These are phyloP conservation scores for Allophyes oxyacanthae DNA, from an alignment of 2,888 invertebrate species.

Conservation along the genomic window DNA sequence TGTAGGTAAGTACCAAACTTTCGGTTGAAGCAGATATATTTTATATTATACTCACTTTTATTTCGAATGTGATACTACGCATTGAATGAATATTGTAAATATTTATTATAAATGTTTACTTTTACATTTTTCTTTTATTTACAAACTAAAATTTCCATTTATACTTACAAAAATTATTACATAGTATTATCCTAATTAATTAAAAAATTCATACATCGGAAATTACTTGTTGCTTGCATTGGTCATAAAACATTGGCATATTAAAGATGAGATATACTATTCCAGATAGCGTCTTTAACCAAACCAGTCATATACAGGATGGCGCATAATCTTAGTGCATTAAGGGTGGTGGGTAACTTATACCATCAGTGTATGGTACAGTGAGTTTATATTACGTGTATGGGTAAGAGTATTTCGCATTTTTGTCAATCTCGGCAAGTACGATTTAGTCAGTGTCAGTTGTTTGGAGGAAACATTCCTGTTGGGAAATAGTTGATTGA, in stretches of 20 bases:
- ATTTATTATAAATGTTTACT: conserved; percentile 86
- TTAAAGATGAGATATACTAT: conserved; percentile 2
- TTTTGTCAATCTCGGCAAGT: too few species aligned
- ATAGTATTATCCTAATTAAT: conserved; percentile 21
- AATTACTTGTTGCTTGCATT: conserved; percentile 15
- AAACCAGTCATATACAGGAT: too few species aligned
- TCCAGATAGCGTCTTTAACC: conserved; percentile 11
- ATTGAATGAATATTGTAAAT: conserved; percentile 80
- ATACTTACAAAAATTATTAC: conserved; percentile 5
- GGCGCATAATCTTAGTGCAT: too few species aligned
- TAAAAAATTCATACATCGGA: conserved; percentile 11
- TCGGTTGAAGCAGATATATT: conserved; percentile 75
- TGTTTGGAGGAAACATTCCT: too few species aligned
- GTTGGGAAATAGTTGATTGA: too few species aligned
- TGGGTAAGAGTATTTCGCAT: too few species aligned
- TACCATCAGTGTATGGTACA: too few species aligned
- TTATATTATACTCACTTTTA: conserved; percentile 79
- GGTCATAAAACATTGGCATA: neutral
- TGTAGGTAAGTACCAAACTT: conserved; percentile 73
- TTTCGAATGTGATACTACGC: conserved; percentile 82
- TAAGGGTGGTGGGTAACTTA: too few species aligned
- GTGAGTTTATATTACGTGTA: too few species aligned
- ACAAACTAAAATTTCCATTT: conserved; percentile 32
- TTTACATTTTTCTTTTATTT: conserved; percentile 65
- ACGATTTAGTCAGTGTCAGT: too few species aligned